A percentile compares a stretch with the other conserved stretches of the same genome.
Conservation (phyloP, 2,797 vertebrate species). For the Halcyon chelicuti region DNA sequence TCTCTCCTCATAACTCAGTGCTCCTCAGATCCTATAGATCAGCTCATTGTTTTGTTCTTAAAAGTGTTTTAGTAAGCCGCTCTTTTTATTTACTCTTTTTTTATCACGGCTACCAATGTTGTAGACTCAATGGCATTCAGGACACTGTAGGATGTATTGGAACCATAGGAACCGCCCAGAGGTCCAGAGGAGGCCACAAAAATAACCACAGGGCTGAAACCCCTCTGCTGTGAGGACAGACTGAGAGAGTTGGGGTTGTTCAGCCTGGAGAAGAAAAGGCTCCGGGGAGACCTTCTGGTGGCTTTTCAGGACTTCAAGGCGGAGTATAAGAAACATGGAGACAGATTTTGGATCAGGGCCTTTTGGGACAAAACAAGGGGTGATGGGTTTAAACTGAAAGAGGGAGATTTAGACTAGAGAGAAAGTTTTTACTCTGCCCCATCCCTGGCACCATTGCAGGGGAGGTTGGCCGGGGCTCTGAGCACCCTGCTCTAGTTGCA, state of each 20-base stretch:
- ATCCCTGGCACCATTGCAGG: not conserved
- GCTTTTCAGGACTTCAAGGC: not conserved
- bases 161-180: not conserved
- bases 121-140: accelerated
- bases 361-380: not conserved
- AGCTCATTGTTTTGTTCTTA: accelerated
- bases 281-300: not conserved
- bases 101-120: not conserved
- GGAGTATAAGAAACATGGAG: not conserved
- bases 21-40: not conserved
- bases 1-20: not conserved
- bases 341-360: not conserved
- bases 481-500: not conserved
- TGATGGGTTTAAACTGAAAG: not conserved
- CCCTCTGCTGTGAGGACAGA: not conserved
- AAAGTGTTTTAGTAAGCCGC: not conserved
- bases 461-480: not conserved
- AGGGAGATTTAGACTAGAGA: not conserved
- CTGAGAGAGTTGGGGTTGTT: not conserved
- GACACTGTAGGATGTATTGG: too few relatives aligned
- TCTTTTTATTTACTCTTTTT: not conserved
- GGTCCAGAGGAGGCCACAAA: not conserved
- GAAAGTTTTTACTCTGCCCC: not conserved
- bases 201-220: not conserved
- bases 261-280: not conserved